These are phyloP conservation scores for Manis javanica DNA, from an alignment of 2,797 vertebrate species.

Conservation along the genomic window DNA sequence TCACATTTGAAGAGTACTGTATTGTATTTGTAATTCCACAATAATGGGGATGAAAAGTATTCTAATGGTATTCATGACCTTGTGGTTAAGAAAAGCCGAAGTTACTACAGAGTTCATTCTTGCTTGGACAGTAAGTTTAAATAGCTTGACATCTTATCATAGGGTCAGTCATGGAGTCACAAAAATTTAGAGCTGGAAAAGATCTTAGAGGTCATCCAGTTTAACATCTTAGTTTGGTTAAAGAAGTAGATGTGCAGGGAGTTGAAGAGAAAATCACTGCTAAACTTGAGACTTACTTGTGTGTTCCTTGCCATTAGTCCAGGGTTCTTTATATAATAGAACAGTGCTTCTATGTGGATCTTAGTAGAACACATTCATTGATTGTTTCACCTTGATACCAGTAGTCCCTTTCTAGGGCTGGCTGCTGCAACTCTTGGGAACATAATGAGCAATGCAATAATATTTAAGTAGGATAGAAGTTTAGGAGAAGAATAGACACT, in stretches of 20 bases:
- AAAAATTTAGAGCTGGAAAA: constrained; percentile 41
- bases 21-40: neutral
- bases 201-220: neutral
- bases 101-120: constrained; percentile 28
- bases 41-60: neutral
- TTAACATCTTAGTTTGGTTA: neutral
- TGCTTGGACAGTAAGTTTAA: constrained; percentile 24
- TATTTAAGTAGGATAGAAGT: neutral
- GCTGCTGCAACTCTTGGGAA: neutral
- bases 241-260: neutral
- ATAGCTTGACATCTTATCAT: constrained; percentile 39
- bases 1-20: neutral
- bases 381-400: neutral
- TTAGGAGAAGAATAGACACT: constrained; percentile 3
- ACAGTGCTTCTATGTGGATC: neutral
- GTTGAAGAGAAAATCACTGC: neutral
- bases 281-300: neutral
- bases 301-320: neutral
- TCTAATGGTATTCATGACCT: neutral
- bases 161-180: neutral
- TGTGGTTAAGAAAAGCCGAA: constrained; percentile 31
- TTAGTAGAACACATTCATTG: neutral
- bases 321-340: neutral
- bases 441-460: neutral
- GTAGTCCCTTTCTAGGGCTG: neutral